These are phyloP conservation scores for Spinus olivaceus DNA, from an alignment of 2,797 vertebrate genomes.

Conservation along the genomic window DNA sequence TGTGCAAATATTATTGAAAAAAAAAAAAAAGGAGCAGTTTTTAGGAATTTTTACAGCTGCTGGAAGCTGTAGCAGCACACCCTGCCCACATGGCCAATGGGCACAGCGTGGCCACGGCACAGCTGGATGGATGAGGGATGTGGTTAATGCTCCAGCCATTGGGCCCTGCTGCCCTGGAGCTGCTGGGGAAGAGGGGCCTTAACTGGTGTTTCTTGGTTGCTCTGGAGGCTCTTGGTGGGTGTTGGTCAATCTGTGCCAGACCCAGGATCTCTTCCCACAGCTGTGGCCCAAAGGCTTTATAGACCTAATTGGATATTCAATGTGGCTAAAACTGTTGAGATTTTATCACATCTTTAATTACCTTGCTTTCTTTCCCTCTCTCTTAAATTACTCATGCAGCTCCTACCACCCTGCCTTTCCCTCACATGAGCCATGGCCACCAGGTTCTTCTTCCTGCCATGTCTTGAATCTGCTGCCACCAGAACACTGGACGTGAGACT, in stretches of 20 bases:
- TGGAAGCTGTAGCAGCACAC: neutral
- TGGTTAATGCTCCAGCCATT: neutral
- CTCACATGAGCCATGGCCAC: neutral
- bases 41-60: neutral
- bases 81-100: fast-evolving
- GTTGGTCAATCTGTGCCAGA: neutral
- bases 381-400: neutral
- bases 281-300: neutral
- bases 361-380: neutral
- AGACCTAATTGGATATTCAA: neutral
- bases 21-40: neutral
- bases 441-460: neutral
- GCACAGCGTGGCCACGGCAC: fast-evolving
- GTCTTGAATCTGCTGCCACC: neutral
- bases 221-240: neutral
- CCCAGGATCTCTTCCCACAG: neutral
- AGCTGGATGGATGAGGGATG: neutral
- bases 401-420: neutral
- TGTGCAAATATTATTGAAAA: neutral
- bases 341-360: conserved; percentile 43
- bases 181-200: fast-evolving
- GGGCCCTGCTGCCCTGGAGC: neutral
- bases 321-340: conserved; percentile 33
- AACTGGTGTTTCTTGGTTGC: neutral
- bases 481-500: neutral